phyloP scores from a whole-genome alignment of 2,888 invertebrate genomes.

The Acronicta alni region DNA sequence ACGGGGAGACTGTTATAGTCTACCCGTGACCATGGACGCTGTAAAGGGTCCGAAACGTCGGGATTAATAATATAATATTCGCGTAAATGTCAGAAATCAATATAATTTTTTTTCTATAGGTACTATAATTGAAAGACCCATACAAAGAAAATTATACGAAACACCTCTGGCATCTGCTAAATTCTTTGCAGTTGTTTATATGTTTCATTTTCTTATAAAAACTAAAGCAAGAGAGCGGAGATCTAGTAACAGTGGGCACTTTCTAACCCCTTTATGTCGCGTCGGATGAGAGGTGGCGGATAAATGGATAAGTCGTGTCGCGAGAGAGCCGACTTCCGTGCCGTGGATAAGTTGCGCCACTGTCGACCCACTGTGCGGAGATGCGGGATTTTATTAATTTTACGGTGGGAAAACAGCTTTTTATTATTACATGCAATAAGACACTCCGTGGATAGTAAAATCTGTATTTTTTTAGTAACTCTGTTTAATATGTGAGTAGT shows the following conservation, averaged over 20 bases:
- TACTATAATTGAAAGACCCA: too few species aligned
- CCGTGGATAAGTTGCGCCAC: constrained; percentile 47
- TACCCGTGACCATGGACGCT: too few species aligned
- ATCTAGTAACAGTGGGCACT: constrained; percentile 54
- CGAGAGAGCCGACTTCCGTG: constrained; percentile 75
- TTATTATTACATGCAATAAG: not conserved
- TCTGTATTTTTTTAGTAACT: too few species aligned
- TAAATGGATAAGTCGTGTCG: constrained; percentile 87
- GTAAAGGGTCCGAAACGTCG: too few species aligned
- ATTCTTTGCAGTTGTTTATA: not conserved
- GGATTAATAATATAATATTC: too few species aligned
- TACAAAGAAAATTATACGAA: too few species aligned
- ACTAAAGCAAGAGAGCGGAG: constrained; percentile 32
- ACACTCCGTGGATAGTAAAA: not conserved
- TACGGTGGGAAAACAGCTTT: not conserved
- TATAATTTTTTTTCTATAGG: too few species aligned
- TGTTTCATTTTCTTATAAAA: constrained; percentile 34
- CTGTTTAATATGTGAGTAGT: too few species aligned
- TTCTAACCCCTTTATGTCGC: constrained; percentile 75
- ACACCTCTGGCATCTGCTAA: too few species aligned
- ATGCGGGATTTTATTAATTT: constrained; percentile 2
- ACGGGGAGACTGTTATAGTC: too few species aligned
- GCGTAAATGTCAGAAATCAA: too few species aligned
- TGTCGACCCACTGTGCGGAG: constrained; percentile 26
- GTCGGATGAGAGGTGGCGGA: constrained; percentile 69